Conservation (phyloP, 2,888 invertebrate species). For the Rotaria sp. region DNA sequence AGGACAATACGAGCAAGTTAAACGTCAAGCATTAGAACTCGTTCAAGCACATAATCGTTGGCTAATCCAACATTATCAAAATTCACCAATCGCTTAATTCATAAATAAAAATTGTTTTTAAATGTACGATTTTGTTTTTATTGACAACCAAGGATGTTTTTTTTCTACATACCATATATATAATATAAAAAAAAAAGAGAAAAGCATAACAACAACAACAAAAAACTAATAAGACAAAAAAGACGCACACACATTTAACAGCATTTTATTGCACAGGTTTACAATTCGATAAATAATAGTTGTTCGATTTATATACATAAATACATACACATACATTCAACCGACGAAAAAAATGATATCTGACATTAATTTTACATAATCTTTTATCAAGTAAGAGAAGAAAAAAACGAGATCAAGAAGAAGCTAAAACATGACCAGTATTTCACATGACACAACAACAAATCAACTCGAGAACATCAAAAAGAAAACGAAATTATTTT, state of each 20-base stretch:
- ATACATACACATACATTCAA: background rate
- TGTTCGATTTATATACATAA: background rate
- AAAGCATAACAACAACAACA: background rate
- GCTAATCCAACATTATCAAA: slow-evolving; percentile 32
- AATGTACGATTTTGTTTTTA: background rate
- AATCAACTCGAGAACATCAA: background rate
- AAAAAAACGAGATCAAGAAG: background rate
- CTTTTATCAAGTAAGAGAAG: background rate
- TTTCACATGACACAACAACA: background rate
- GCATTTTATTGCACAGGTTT: background rate
- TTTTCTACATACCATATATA: background rate
- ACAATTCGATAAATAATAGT: background rate
- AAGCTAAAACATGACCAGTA: slow-evolving; percentile 10
- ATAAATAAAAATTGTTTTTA: background rate
- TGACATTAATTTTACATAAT: background rate
- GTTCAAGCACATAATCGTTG: slow-evolving; percentile 36
- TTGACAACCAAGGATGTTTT: background rate
- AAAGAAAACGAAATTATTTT: no score
- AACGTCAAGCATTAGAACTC: slow-evolving; percentile 34
- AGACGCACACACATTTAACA: background rate
- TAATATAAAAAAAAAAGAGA: background rate
- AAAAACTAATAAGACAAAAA: background rate
- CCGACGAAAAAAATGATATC: background rate
- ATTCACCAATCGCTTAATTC: slow-evolving; percentile 27
- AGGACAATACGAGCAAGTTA: slow-evolving; percentile 36